Evolutionary conservation across 2,888 invertebrate species (phyloP).

Genomic region (Caenorhabditis sp.): DNA sequence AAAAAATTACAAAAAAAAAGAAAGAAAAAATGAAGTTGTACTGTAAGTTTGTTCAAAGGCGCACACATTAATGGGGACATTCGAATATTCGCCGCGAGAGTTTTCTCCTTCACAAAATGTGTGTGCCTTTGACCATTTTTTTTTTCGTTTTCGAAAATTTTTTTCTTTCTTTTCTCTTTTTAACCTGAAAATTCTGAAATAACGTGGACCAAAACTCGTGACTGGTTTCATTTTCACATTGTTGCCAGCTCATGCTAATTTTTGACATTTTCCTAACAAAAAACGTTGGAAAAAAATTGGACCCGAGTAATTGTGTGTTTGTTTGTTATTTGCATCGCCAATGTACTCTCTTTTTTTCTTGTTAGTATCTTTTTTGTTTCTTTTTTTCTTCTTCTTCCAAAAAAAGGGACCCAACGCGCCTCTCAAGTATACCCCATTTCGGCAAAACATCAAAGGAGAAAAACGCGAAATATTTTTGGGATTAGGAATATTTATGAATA

Average conservation of each 20-base stretch:
- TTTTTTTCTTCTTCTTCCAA: neutral
- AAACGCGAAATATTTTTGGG: neutral
- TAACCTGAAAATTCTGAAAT: no score
- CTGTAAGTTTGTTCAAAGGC: no score
- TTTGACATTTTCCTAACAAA: neutral
- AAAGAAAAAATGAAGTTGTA: no score
- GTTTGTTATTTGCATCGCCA: slow-evolving; percentile 3
- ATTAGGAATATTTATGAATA: neutral
- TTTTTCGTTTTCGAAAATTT: no score
- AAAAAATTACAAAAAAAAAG: neutral
- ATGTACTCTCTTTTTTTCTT: neutral
- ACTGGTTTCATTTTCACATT: neutral
- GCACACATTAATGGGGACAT: no score
- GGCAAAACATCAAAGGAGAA: neutral
- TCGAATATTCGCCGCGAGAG: no score
- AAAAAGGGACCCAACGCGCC: neutral
- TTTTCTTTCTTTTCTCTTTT: neutral
- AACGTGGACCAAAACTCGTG: no score
- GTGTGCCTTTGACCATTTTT: no score
- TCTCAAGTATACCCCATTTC: neutral
- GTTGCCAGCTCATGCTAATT: no score
- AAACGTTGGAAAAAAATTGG: neutral
- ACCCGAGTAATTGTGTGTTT: slow-evolving; percentile 6
- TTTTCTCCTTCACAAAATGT: no score
- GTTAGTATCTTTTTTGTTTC: neutral